Conservation (phyloP, 2,797 vertebrate genomes). For the Sylvilagus floridanus region DNA sequence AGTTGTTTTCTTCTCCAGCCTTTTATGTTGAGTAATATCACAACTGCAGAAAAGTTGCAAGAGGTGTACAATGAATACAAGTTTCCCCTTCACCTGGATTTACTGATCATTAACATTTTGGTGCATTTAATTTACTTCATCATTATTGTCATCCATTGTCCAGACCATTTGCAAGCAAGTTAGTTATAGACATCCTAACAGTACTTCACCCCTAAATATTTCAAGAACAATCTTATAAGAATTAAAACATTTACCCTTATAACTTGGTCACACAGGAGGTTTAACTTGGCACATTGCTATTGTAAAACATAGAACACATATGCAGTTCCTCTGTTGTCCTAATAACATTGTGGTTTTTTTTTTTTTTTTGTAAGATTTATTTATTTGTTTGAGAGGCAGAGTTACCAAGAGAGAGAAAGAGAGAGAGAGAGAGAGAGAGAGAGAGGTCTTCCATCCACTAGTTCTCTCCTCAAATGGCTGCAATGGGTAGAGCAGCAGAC, state of each 20-base stretch:
- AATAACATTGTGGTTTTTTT: neutral
- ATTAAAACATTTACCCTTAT: neutral
- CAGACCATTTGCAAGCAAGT: neutral
- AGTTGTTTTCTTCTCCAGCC: neutral
- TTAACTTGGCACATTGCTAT: neutral
- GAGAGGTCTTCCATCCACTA: too few relatives aligned
- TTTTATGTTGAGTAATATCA: slow-evolving; percentile 21
- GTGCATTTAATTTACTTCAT: neutral
- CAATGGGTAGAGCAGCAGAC: too few relatives aligned
- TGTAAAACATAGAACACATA: neutral
- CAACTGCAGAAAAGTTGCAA: slow-evolving; percentile 26
- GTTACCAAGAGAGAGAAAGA: too few relatives aligned
- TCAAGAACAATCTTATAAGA: neutral
- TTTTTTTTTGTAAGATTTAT: too few relatives aligned
- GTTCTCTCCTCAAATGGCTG: too few relatives aligned
- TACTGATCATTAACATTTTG: neutral
- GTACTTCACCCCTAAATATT: neutral
- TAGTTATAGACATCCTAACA: neutral
- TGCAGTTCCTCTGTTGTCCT: neutral
- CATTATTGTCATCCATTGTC: neutral
- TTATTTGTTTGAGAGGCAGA: too few relatives aligned
- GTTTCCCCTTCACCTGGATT: neutral
- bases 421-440: too few relatives aligned
- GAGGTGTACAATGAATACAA: neutral
- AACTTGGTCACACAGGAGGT: neutral